Conservation (phyloP, 2,888 invertebrate species). For the Dicyrtomina minuta region DNA sequence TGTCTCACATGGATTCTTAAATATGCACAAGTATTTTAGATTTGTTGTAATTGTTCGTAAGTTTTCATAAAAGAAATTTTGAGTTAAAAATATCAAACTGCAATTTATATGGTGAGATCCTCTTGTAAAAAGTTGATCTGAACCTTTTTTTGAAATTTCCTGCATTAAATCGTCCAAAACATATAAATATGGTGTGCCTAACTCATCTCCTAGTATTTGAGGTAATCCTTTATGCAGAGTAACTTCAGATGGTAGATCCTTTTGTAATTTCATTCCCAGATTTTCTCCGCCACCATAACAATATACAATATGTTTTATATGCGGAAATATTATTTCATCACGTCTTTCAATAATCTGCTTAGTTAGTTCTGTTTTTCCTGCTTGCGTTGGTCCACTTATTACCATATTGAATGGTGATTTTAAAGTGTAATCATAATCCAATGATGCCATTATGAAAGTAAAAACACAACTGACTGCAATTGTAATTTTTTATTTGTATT, state of each 20-base stretch:
- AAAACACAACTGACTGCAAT: not conserved
- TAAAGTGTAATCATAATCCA: not conserved
- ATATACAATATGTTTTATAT: conserved; percentile 16
- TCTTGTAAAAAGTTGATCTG: not conserved
- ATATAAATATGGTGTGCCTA: conserved; percentile 6
- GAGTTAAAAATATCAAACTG: conserved; percentile 6
- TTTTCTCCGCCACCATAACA: too few species aligned
- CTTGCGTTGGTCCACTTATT: conserved; percentile 17
- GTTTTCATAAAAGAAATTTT: conserved; percentile 39
- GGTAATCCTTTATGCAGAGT: conserved; percentile 28
- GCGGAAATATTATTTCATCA: conserved; percentile 25
- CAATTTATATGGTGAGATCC: conserved; percentile 17
- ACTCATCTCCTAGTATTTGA: conserved; percentile 16
- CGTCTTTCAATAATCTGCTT: conserved; percentile 12
- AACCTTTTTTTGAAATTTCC: conserved; percentile 9
- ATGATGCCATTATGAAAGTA: conserved; percentile 1
- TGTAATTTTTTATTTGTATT: not conserved
- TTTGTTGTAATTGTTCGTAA: conserved; percentile 35
- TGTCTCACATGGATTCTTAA: conserved; percentile 43
- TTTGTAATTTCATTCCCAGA: too few species aligned
- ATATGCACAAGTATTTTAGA: conserved; percentile 20
- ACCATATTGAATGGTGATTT: conserved; percentile 9
- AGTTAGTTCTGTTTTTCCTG: conserved; percentile 23
- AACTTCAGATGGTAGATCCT: not conserved
- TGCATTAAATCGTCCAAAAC: conserved; percentile 33